Evolutionary conservation across 2,888 invertebrate genomes (phyloP), one percentile per base, ranked within the genome.

Genomic region (Himalopsyche kuldschensis): DNA sequence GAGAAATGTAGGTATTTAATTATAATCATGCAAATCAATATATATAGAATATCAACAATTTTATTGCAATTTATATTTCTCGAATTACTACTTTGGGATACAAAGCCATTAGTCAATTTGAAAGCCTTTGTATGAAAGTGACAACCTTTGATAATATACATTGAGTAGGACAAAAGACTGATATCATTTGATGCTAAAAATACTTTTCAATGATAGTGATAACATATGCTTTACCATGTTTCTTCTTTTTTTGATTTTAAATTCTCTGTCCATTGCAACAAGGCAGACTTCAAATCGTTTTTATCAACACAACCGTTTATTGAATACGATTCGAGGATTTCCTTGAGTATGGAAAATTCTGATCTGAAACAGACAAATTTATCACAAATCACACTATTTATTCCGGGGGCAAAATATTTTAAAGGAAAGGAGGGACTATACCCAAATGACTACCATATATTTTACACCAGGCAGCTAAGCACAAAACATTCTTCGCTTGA

Each of bases 291-390:
- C 27, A 84, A 55, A 1, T 55, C 35, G n/a, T 80, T 63, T 17
- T 75, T 48, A 80, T 80, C 69, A 11, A 84, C 48, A 4, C 80
- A 46, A 46, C 55, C 31, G 35, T 84, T 80, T 4, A 15, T 48
- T n/a, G 69, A 75, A 48, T 17, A 75, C 17, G 84, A 80, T 48
- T 84, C 82, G 27, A 84, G 77, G 31, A 84, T 79, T 31, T 80
- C 80, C 47, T 80, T 35, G 11, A 84, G 75, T 24, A 75, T 15
- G n/a, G 63, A 47, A 63, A 69, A 80, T 55, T 84, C 82, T 31
- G 77, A 69, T 27, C 84, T 84, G 78, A 80, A 82, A 79, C 6
- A 55, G 46, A 69, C 15, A 69, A 69, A 30, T 27, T 4, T 30
- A 69, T 30, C 55, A 24, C 6, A 20, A 3, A 1, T 55, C 4